Evolutionary conservation across 1,140 invertebrate genomes (phyloP).

Genomic region (Hyles euphorbiae): DNA sequence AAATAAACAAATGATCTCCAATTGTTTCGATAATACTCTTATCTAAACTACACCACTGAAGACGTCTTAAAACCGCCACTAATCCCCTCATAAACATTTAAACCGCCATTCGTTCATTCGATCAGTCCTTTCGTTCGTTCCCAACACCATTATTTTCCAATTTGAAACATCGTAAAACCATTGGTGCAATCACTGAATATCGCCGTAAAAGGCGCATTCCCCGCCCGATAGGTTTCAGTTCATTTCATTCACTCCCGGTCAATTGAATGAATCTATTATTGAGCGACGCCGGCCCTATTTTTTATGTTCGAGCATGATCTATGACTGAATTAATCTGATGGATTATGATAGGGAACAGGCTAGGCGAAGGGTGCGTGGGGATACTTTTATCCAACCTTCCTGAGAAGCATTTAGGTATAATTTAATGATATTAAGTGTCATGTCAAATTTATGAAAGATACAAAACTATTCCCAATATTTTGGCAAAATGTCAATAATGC

Average conservation of each 20-base stretch:
- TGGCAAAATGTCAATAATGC: no score
- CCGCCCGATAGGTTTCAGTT: slow-evolving; percentile 4
- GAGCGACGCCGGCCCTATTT: not conserved
- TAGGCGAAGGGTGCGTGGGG: not conserved
- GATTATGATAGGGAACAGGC: no score
- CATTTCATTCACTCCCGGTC: slow-evolving; percentile 12
- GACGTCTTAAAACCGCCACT: no score
- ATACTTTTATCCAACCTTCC: not conserved
- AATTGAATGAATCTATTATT: not conserved
- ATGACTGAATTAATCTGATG: no score
- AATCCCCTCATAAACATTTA: slow-evolving; percentile 5
- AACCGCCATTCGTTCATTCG: not conserved
- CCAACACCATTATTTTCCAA: slow-evolving; percentile 9
- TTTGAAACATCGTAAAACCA: slow-evolving; percentile 11
- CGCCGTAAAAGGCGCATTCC: slow-evolving; percentile 5
- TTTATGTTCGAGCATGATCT: not conserved
- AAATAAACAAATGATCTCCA: no score
- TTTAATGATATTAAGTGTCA: no score
- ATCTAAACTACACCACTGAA: no score
- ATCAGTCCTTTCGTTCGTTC: slow-evolving; percentile 2
- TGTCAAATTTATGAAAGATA: no score
- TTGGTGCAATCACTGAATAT: slow-evolving; percentile 8
- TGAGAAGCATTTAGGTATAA: not conserved
- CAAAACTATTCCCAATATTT: no score
- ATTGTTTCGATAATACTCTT: no score